Percentiles rank a stretch among this genome's conserved stretches.
phyloP scores from a whole-genome alignment of 2,797 vertebrate species.

The Chaetodon trifasciatus region DNA sequence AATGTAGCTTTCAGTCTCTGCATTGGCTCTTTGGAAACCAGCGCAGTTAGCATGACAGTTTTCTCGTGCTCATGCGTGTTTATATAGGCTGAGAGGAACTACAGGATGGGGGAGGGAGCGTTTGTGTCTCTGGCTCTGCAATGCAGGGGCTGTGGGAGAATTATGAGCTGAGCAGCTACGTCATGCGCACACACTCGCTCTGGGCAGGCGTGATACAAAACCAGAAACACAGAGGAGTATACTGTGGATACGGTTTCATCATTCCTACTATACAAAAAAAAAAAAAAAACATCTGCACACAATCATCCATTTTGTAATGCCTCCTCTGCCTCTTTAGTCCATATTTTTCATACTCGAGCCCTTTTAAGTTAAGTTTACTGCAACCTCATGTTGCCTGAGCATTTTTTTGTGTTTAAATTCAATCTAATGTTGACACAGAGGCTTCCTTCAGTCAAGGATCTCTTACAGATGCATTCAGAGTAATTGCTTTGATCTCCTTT shows the following conservation, averaged over 20 bases:
- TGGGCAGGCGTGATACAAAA: constrained; percentile 48
- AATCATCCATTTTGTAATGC: constrained; percentile 15
- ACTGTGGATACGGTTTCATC: constrained; percentile 17
- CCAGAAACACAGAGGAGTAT: constrained; percentile 34
- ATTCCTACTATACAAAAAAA: constrained; percentile 8
- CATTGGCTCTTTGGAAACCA: constrained; percentile 11
- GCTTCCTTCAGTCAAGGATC: not conserved
- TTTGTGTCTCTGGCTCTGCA: constrained; percentile 79
- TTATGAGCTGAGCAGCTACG: constrained; percentile 77
- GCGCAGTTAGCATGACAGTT: not conserved
- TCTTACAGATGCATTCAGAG: not conserved
- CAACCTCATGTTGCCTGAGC: not conserved
- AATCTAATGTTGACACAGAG: constrained; percentile 10
- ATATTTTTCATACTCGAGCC: not conserved
- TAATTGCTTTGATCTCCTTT: constrained; percentile 6
- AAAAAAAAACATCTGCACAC: constrained; percentile 19
- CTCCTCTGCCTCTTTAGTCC: not conserved
- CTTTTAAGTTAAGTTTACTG: constrained; percentile 10
- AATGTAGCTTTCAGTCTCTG: not conserved
- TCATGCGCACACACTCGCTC: constrained; percentile 64
- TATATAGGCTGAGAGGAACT: constrained; percentile 56
- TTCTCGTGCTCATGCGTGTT: constrained; percentile 40
- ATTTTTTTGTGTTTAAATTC: constrained; percentile 5
- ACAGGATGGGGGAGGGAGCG: constrained; percentile 65
- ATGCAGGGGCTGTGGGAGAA: constrained; percentile 83